These are phyloP conservation scores for Cliona cf. orientalis DNA, from an alignment of 37 sponge, comb jelly and placozoan genomes.

Conservation along the genomic window DNA sequence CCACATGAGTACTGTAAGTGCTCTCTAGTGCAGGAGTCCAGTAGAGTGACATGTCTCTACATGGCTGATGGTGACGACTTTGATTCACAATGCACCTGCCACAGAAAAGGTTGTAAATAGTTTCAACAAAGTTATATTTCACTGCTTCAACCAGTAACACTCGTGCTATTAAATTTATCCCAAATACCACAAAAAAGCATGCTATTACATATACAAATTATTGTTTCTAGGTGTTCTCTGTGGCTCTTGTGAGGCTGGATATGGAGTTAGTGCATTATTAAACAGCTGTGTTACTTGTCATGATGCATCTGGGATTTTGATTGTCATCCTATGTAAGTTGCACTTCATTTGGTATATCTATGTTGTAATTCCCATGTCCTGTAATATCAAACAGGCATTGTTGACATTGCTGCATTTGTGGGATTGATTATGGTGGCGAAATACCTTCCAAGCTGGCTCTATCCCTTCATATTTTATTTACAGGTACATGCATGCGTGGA, in stretches of 20 bases:
- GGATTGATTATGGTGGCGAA: background rate
- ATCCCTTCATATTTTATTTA: constrained; percentile 55
- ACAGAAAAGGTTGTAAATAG: background rate
- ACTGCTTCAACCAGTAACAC: too few relatives aligned
- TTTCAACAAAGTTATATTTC: too few relatives aligned
- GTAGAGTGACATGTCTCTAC: too few relatives aligned
- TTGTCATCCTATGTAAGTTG: constrained; percentile 21
- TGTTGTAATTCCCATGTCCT: background rate
- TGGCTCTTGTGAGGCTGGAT: constrained; percentile 47
- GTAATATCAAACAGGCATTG: background rate
- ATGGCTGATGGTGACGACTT: background rate
- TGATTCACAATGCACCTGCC: constrained; percentile 20
- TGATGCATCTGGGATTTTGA: constrained; percentile 3
- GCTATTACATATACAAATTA: too few relatives aligned
- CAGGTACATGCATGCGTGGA: constrained; percentile 23
- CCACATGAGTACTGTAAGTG: constrained; percentile 8
- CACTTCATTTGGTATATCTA: background rate
- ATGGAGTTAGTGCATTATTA: constrained; percentile 47
- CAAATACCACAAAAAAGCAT: too few relatives aligned
- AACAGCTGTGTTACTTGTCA: constrained; percentile 52
- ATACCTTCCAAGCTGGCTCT: constrained; percentile 51
- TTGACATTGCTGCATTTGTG: constrained; percentile 12
- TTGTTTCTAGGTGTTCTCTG: constrained; percentile 50
- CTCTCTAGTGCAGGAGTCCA: background rate
- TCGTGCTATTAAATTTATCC: too few relatives aligned